Percentiles rank a stretch among this genome's conserved stretches.
phyloP scores from a whole-genome alignment of 1,140 invertebrate genomes.

The Physella acuta region DNA sequence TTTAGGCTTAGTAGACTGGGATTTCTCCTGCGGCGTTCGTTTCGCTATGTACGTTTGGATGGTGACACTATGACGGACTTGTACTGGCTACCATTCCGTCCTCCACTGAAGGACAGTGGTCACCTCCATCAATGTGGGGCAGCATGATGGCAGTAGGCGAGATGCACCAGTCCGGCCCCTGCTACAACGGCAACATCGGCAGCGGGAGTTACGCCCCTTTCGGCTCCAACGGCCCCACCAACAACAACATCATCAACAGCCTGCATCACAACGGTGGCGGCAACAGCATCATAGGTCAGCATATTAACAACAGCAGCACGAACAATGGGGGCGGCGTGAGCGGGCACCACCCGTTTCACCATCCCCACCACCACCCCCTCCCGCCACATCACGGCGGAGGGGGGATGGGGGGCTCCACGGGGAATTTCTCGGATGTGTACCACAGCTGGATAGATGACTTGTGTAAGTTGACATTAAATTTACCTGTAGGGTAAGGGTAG shows the following conservation, averaged over 20 bases:
- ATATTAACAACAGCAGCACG: neutral
- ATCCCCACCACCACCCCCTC: neutral
- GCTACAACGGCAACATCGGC: slow-evolving; percentile 1
- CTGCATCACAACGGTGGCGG: neutral
- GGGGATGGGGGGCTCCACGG: neutral
- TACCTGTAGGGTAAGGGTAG: no score
- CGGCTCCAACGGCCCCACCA: neutral
- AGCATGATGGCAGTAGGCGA: slow-evolving; percentile 18
- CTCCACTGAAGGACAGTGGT: neutral
- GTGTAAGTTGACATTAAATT: no score
- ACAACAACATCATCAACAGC: neutral
- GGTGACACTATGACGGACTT: no score
- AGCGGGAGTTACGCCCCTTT: neutral
- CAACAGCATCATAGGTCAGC: neutral
- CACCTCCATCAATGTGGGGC: neutral
- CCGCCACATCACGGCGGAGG: neutral
- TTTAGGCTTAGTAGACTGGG: no score
- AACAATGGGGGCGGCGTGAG: neutral
- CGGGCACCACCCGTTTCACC: slow-evolving; percentile 11
- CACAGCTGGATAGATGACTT: slow-evolving; percentile 15
- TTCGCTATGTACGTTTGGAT: no score
- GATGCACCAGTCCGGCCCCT: neutral
- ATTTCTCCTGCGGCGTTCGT: no score
- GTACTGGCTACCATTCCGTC: no score
- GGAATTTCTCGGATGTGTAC: slow-evolving; percentile 19